Evolutionary conservation across 1,140 invertebrate genomes (phyloP).

Genomic region (Diorhabda elongata): DNA sequence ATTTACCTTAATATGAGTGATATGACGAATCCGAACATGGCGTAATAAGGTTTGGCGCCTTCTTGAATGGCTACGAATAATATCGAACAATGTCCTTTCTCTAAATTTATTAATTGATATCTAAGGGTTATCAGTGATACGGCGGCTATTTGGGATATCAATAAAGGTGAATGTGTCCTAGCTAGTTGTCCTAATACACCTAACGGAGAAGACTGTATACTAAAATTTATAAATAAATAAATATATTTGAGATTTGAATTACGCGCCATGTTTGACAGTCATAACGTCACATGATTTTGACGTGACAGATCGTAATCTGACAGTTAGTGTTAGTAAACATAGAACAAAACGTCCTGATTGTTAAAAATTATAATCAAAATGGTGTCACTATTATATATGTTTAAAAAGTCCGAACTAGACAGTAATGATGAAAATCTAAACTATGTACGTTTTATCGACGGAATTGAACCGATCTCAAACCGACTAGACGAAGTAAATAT

Average conservation of each 20-base stretch:
- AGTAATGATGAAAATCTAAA: no score
- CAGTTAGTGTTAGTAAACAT: no score
- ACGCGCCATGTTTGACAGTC: no score
- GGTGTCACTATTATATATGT: no score
- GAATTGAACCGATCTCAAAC: no score
- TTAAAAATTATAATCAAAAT: no score
- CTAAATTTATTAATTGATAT: slow-evolving; percentile 41
- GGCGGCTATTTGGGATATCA: slow-evolving; percentile 46
- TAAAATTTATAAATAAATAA: slow-evolving; percentile 30
- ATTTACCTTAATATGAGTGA: slow-evolving; percentile 29
- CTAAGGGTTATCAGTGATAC: slow-evolving; percentile 47
- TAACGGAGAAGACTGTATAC: slow-evolving; percentile 39
- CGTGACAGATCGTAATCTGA: no score
- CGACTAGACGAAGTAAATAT: no score
- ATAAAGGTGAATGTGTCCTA: slow-evolving; percentile 45
- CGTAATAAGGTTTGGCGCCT: slow-evolving; percentile 48
- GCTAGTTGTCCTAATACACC: slow-evolving; percentile 45
- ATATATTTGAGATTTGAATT: slow-evolving; percentile 6
- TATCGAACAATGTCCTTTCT: slow-evolving; percentile 34
- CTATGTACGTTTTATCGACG: no score
- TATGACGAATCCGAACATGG: slow-evolving; percentile 15
- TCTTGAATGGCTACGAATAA: slow-evolving; percentile 46
- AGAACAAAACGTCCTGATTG: no score
- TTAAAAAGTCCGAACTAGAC: no score
- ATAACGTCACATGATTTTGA: no score